phyloP scores from a whole-genome alignment of 2,888 invertebrate genomes.

The Pseudeuparius sepicola region DNA sequence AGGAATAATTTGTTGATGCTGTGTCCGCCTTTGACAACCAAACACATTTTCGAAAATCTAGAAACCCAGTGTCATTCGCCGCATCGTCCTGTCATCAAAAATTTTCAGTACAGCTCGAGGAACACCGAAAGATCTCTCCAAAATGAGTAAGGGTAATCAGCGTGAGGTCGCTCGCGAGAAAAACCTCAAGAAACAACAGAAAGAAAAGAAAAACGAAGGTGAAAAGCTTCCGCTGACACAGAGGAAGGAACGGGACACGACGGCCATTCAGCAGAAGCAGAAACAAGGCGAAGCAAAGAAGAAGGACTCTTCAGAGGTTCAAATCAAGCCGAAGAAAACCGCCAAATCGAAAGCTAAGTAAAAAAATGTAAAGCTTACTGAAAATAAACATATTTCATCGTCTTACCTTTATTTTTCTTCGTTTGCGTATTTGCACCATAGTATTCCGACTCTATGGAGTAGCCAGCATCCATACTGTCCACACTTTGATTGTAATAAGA shows the following conservation, averaged over 20 bases:
- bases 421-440: constrained; percentile 31
- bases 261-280: constrained; percentile 24
- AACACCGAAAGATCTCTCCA: too few species aligned
- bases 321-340: neutral
- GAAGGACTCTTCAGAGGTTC: neutral
- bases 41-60: too few species aligned
- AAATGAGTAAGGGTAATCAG: constrained; percentile 26
- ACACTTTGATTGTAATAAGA: constrained; percentile 38
- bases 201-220: constrained; percentile 13
- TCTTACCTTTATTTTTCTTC: too few species aligned
- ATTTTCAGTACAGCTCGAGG: too few species aligned
- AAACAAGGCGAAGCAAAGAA: constrained; percentile 10
- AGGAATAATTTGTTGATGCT: too few species aligned
- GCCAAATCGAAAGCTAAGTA: neutral
- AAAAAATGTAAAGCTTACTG: neutral
- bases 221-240: constrained; percentile 21
- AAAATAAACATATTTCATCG: too few species aligned
- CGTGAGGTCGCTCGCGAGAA: constrained; percentile 24
- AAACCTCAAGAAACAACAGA: constrained; percentile 22
- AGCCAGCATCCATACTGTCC: constrained; percentile 36
- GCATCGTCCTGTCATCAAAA: too few species aligned
- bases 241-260: constrained; percentile 23
- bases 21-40: too few species aligned
- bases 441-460: constrained; percentile 38
- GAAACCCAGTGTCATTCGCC: too few species aligned